Percentiles rank a stretch among this genome's conserved stretches.
Evolutionary conservation across 2,113 vertebrate genomes (phyloP).

Genomic region (Maccullochella peelii): DNA sequence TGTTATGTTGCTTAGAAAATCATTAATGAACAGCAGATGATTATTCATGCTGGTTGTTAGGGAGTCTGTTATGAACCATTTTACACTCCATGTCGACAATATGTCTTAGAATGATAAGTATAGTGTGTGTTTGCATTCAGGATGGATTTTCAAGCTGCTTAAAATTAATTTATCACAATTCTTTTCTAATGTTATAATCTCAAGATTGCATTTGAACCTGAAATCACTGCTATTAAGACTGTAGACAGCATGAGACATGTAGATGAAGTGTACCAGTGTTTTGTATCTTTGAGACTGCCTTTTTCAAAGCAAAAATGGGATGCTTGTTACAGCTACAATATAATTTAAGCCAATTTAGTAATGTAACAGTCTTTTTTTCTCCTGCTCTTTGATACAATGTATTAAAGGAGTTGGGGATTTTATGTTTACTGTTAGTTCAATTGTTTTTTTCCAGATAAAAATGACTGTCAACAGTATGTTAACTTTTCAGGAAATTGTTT

Average conservation of each 20-base stretch:
- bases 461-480: not conserved
- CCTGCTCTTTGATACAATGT: not conserved
- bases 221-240: not conserved
- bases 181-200: not conserved
- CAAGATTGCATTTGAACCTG: not conserved
- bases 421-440: not conserved
- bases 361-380: not conserved
- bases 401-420: not conserved
- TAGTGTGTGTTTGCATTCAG: not conserved
- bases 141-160: not conserved
- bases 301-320: not conserved
- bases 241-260: not conserved
- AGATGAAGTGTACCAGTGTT: not conserved
- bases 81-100: not conserved
- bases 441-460: not conserved
- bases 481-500: not conserved
- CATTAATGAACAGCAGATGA: not conserved
- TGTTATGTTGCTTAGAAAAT: conserved; percentile 25
- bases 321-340: conserved; percentile 1
- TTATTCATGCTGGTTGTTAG: conserved; percentile 10
- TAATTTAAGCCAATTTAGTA: conserved; percentile 10
- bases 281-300: not conserved
- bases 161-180: not conserved
- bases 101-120: not conserved
- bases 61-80: not conserved